Conservation (phyloP, 2,113 vertebrate genomes). For the Aphyosemion australe region DNA sequence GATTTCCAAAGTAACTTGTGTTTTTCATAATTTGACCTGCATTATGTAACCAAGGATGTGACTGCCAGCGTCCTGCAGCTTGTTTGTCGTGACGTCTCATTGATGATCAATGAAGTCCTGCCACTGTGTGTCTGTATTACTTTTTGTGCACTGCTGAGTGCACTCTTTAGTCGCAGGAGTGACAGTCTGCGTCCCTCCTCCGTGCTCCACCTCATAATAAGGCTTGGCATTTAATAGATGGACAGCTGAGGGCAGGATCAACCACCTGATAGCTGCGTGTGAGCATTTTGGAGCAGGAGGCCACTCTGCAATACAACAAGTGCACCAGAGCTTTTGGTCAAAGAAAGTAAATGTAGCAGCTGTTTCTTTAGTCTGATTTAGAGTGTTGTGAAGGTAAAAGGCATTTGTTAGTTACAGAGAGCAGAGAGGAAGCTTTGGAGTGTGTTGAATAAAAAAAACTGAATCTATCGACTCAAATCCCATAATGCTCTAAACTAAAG, state of each 20-base stretch:
- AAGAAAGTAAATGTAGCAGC: slow-evolving; percentile 32
- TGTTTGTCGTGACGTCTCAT: slow-evolving; percentile 78
- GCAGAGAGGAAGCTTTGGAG: too few species aligned
- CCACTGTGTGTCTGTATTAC: slow-evolving; percentile 73
- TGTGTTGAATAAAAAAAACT: slow-evolving; percentile 8
- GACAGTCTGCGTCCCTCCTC: slow-evolving; percentile 61
- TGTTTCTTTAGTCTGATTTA: slow-evolving; percentile 21
- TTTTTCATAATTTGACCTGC: slow-evolving; percentile 42
- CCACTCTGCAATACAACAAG: slow-evolving; percentile 39
- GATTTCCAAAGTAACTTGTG: slow-evolving; percentile 24
- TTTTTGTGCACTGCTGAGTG: slow-evolving; percentile 59
- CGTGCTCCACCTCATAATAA: slow-evolving; percentile 66
- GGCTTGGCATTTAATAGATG: slow-evolving; percentile 58
- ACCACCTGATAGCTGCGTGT: slow-evolving; percentile 38
- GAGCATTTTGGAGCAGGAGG: slow-evolving; percentile 38
- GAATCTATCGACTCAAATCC: slow-evolving; percentile 20
- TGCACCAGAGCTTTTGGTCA: slow-evolving; percentile 14
- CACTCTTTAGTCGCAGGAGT: slow-evolving; percentile 48
- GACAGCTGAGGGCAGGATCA: slow-evolving; percentile 54
- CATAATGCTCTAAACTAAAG: slow-evolving; percentile 8
- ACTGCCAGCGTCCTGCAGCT: slow-evolving; percentile 78
- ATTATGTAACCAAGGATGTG: slow-evolving; percentile 74
- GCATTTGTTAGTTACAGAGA: slow-evolving; percentile 8
- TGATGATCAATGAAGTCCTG: slow-evolving; percentile 53
- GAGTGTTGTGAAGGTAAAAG: slow-evolving; percentile 14